Base-by-base conservation (phyloP, 2,113 vertebrate species). In the Saguinus imperator region DNA sequence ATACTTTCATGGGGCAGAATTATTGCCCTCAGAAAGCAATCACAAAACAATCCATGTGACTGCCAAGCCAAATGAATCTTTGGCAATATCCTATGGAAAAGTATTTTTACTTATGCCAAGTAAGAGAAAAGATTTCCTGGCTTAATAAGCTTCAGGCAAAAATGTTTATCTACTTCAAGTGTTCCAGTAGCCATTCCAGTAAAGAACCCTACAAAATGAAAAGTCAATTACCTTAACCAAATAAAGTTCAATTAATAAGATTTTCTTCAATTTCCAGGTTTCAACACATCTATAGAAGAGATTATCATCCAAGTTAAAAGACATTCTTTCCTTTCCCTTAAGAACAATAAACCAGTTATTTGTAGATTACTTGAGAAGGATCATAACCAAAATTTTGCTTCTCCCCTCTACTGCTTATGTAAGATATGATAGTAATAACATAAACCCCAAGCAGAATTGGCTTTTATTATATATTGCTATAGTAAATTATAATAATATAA, bases 21-120 rank as follows among this genome's bases (percentile, higher is more conserved):
- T 86, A 82, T 8, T 83, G 66, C 32, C 48, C 83, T 95, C 50
- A 85, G 73, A 75, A 94, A 91, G 40, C 75, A 95, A 87, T 96
- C 89, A 92, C 70, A 81, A 94, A 97, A 88, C 57, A 93, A 14
- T n/a, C 29, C 52, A 40, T 40, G 18, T 27, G 27, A 87, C 18
- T 90, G 55, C n/a, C 73, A 96, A 89, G 20, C 20, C 76, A 97
- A 87, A 84, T 72, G 16, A 91, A 82, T 29, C 86, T 86, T 43
- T 96, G 95, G 87, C 84, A 94, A 72, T 94, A 94, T 72, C 82
- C 90, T 89, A 88, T 68, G 80, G 86, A 77, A 97, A 97, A 96
- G 72, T 68, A 85, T 96, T 80, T 87, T 94, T 76, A 81, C 77
- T 93, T 88, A 68, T 25, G 87, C 77, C 91, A 93, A 93, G 27